phyloP scores from a whole-genome alignment of 2,888 invertebrate genomes.

The Limnephilus lunatus region DNA sequence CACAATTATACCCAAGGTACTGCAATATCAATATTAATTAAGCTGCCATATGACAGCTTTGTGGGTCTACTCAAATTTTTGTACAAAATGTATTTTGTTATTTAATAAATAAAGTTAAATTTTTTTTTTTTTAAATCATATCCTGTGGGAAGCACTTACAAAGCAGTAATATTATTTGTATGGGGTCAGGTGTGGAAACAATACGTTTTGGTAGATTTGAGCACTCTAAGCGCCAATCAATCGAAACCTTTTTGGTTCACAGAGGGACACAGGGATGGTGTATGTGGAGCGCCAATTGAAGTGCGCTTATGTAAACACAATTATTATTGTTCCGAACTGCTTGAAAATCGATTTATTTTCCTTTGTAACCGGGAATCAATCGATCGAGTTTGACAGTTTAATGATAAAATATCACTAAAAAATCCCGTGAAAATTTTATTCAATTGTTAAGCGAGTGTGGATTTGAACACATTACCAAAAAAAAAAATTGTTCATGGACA shows the following conservation, averaged over 20 bases:
- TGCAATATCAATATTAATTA: too few species aligned
- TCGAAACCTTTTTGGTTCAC: constrained; percentile 37
- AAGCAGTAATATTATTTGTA: constrained; percentile 5
- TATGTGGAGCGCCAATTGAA: background rate
- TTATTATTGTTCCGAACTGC: background rate
- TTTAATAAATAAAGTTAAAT: too few species aligned
- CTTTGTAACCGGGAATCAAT: background rate
- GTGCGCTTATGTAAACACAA: background rate
- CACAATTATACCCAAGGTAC: too few species aligned
- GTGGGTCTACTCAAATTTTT: too few species aligned
- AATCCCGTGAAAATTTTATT: too few species aligned
- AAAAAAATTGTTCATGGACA: too few species aligned
- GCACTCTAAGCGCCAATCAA: constrained; percentile 58
- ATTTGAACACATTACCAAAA: too few species aligned
- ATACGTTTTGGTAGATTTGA: constrained; percentile 30
- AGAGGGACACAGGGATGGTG: background rate
- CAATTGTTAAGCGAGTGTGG: too few species aligned
- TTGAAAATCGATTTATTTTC: background rate
- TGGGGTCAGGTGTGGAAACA: constrained; percentile 29
- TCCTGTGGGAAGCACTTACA: background rate
- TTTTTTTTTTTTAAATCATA: too few species aligned
- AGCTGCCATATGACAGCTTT: too few species aligned
- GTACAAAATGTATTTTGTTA: too few species aligned
- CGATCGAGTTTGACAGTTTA: background rate
- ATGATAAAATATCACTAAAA: background rate